Base-by-base conservation (phyloP, 2,113 vertebrate genomes). In the Cephalopterus ornatus region DNA sequence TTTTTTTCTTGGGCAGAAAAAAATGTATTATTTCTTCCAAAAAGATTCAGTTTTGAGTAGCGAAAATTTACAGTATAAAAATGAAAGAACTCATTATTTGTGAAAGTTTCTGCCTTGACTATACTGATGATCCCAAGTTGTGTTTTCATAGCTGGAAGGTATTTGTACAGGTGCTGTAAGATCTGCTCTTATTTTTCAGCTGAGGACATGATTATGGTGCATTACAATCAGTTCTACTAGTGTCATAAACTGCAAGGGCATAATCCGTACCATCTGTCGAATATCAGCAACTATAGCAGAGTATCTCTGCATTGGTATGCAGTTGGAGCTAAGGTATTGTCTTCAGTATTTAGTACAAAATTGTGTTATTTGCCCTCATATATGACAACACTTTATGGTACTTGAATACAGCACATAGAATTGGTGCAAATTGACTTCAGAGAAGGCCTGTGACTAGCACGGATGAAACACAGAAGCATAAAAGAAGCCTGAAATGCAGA, bases 191-290 rank as follows among this genome's bases (percentile, higher is more conserved):
- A 65, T 78, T 89, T 90, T 85, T 74, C 59, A 72, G 28, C 50
- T 12, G 28, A 91, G 87, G 77, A 53, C 30, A 39, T 86, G 84
- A 42, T 47, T 44, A 17, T 68, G 39, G 82, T 94, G 84, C 76
- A 94, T 76, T 93, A 30, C 71, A 85, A 53, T 42, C 62, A 70
- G 27, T 62, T 44, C 47, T 94, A 26, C 61, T 92, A 59, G 92
- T 89, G 58, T 84, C 77, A 81, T 73, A 88, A 96, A 81, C 72
- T 80, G 59, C 85, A 91, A 90, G 85, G 85, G 46, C 49, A 63
- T 49, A 65, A 52, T 78, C 61, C 92, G 66, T 92, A 53, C 74
- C 65, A 55, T 83, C 95, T 94, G 83, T 94, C 86, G 93, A 83
- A 17, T 78, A 94, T 79, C 47, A 44, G 41, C 55, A 76, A 28